phyloP scores from a whole-genome alignment of 2,113 vertebrate species.

The Phylloscopus whistleri region DNA sequence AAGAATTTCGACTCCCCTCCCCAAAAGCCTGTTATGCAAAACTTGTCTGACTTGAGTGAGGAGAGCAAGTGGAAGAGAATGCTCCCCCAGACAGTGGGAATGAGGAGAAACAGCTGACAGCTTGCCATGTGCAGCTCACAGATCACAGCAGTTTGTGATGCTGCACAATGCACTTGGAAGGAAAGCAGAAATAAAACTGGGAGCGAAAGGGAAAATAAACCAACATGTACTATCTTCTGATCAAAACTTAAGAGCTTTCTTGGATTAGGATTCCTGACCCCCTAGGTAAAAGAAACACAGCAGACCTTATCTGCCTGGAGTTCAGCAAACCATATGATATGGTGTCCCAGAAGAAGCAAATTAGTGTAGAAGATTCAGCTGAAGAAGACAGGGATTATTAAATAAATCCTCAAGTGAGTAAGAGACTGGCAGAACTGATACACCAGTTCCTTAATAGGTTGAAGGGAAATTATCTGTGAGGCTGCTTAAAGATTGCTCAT shows the following conservation, averaged over 20 bases:
- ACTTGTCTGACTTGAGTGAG: not conserved
- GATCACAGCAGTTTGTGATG: not conserved
- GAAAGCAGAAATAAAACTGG: not conserved
- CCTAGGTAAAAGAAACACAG: not conserved
- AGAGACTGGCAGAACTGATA: not conserved
- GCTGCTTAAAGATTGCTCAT: not conserved
- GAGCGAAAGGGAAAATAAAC: not conserved
- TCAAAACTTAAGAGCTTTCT: not conserved
- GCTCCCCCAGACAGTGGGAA: not conserved
- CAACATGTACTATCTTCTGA: not conserved
- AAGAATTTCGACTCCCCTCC: not conserved
- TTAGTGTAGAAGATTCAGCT: not conserved
- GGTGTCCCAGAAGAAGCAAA: not conserved
- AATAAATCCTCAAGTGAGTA: not conserved
- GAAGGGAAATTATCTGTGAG: not conserved
- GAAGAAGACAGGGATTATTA: not conserved
- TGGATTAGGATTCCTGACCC: not conserved
- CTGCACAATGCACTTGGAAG: not conserved
- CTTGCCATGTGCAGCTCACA: not conserved
- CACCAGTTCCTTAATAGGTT: not conserved
- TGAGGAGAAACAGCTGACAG: conserved; percentile 28
- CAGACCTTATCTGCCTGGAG: not conserved
- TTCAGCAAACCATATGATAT: not conserved
- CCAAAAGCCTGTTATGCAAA: conserved; percentile 1
- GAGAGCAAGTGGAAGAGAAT: conserved; percentile 33